Evolutionary conservation across 1,140 invertebrate species (phyloP), one percentile per base, ranked within the genome.

Genomic region (Aleiodes sp.): DNA sequence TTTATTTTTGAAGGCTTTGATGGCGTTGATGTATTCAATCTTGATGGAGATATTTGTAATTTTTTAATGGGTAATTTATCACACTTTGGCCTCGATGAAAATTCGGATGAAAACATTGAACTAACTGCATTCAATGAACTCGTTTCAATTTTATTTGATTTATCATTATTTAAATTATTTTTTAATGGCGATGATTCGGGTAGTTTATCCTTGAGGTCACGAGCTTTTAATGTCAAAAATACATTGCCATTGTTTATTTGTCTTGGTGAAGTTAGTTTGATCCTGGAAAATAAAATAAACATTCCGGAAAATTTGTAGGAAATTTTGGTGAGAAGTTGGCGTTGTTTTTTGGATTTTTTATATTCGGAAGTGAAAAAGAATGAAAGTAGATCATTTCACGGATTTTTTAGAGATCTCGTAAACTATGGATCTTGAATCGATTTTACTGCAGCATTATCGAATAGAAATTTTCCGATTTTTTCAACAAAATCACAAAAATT

Each of bases 161-260:
- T 52, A 16, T 24, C 46, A 52, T 52, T 52, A 52, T 52, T 52
- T 52, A 16, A 24, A 52, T 16, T 52, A 52, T 52, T 16, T 21
- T 35, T 35, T 4, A 35, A 6, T 4, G 9, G 19, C 46, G 26
- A 52, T 21, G n/a, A 21, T 6, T 2, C 16, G 21, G 16, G 8
- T 21, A 52, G 12, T 21, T 43, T 43, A 16, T 43, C 39, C 39
- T 43, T 43, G 39, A 43, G 14, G n/a, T 43, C 39, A 1, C 19
- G 1, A 8, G 46, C 2, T 52, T 24, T 24, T 8, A 16, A 52
- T 21, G 46, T 52, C 46, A 52, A 12, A 52, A 52, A 52, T 52
- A 52, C 46, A 52, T 26, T 24, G 12, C 2, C 19, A 12, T 4
- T 35, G 31, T 4, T 35, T 35, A 35, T 35, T 35, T 4, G 31